Evolutionary conservation across 37 sponge, comb jelly and placozoan species (phyloP).

Genomic region (Aplysina aerophoba): DNA sequence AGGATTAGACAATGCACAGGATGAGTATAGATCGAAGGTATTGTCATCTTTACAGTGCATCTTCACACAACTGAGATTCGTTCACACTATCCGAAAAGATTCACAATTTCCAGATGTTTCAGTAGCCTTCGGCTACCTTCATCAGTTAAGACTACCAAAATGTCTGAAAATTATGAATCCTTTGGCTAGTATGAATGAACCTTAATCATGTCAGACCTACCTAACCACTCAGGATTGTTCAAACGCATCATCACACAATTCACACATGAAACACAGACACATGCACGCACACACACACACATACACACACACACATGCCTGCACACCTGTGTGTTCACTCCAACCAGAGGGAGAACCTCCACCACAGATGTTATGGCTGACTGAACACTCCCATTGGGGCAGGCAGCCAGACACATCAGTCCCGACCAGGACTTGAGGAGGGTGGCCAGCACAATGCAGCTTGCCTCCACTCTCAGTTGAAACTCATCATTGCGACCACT

Average conservation of each 20-base stretch:
- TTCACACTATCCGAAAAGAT: too few species aligned
- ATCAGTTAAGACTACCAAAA: too few species aligned
- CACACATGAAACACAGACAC: background rate
- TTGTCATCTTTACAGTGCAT: background rate
- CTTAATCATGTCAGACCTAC: too few species aligned
- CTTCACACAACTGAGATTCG: too few species aligned
- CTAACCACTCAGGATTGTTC: constrained; percentile 36
- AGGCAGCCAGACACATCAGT: background rate
- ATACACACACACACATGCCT: background rate
- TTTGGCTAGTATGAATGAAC: too few species aligned
- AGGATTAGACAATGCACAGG: background rate
- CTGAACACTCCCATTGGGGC: background rate
- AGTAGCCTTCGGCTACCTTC: too few species aligned
- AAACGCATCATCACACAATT: background rate
- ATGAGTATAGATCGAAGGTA: too few species aligned
- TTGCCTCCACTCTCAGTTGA: constrained; percentile 44
- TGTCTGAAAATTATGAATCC: too few species aligned
- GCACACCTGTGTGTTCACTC: background rate
- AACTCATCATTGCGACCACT: constrained; percentile 6
- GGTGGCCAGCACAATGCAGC: constrained; percentile 59
- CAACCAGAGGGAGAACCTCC: background rate
- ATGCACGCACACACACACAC: background rate
- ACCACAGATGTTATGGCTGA: constrained; percentile 7
- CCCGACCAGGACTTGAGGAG: constrained; percentile 79
- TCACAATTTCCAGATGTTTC: too few species aligned